phyloP scores from a whole-genome alignment of 2,113 vertebrate genomes.

The Ginglymostoma cirratum region DNA sequence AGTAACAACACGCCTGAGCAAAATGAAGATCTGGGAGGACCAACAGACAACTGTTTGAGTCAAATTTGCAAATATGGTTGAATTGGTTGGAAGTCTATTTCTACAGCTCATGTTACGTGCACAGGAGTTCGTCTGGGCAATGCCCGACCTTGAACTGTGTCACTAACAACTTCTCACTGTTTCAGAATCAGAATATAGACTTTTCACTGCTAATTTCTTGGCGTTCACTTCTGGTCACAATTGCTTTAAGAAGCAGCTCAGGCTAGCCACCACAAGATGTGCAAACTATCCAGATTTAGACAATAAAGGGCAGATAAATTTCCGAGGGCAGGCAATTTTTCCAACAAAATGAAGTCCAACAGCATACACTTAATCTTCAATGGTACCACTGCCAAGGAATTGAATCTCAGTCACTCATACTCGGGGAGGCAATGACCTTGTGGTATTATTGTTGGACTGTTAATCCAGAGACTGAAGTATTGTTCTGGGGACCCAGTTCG shows the following conservation, averaged over 20 bases:
- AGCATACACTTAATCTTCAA: not conserved
- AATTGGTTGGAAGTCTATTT: not conserved
- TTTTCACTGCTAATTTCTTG: not conserved
- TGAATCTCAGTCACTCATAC: not conserved
- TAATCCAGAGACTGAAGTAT: no score
- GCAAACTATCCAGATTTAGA: not conserved
- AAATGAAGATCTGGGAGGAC: not conserved
- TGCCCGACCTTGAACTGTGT: not conserved
- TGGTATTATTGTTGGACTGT: no score
- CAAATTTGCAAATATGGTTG: not conserved
- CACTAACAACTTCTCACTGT: not conserved
- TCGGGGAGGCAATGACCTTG: no score
- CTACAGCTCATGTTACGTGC: not conserved
- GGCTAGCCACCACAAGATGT: not conserved
- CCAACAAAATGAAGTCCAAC: not conserved
- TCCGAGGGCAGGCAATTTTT: not conserved
- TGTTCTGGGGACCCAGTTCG: no score
- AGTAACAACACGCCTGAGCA: not conserved
- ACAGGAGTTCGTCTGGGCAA: not conserved
- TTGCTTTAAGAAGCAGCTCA: not conserved
- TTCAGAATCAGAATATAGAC: not conserved
- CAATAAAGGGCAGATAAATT: not conserved
- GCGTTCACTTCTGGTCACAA: not conserved
- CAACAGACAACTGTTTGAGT: not conserved
- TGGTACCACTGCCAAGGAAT: not conserved